Percentiles rank a stretch among this genome's conserved stretches.
Conservation (phyloP, 1,140 invertebrate species). For the Pinna nobilis region DNA sequence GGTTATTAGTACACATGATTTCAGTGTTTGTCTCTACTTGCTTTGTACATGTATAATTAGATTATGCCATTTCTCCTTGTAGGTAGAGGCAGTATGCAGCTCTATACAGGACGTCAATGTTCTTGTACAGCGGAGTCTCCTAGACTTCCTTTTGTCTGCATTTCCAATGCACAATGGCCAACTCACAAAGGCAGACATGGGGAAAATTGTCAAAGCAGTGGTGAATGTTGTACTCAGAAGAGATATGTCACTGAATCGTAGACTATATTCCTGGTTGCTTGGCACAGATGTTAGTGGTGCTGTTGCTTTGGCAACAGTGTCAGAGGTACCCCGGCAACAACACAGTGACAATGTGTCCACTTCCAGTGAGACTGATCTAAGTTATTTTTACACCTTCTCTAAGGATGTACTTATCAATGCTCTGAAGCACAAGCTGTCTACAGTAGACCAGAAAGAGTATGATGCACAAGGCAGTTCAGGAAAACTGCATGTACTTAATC, state of each 20-base stretch:
- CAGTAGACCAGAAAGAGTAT: constrained; percentile 54
- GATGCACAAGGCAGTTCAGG: constrained; percentile 1
- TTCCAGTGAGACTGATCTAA: constrained; percentile 62
- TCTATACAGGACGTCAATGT: constrained; percentile 88
- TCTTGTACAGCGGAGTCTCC: constrained; percentile 89
- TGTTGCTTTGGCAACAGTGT: constrained; percentile 24
- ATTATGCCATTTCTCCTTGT: too few species aligned
- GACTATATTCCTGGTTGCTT: constrained; percentile 89
- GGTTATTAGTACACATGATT: too few species aligned
- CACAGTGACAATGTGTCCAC: constrained; percentile 55
- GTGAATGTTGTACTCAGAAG: constrained; percentile 89
- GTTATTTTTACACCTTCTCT: constrained; percentile 86
- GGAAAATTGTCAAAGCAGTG: constrained; percentile 86
- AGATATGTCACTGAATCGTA: constrained; percentile 94
- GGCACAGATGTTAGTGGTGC: constrained; percentile 78
- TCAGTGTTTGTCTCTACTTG: too few species aligned
- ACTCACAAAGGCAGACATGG: constrained; percentile 84
- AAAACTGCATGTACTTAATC: constrained; percentile 77
- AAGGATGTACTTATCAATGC: constrained; percentile 78
- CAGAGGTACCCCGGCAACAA: constrained; percentile 24
- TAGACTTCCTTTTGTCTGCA: constrained; percentile 89
- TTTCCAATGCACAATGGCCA: constrained; percentile 92
- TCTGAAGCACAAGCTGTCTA: constrained; percentile 74
- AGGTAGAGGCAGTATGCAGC: constrained; percentile 82
- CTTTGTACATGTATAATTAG: too few species aligned